phyloP scores from a whole-genome alignment of 2,797 vertebrate genomes.

The Geotrypetes seraphini region DNA sequence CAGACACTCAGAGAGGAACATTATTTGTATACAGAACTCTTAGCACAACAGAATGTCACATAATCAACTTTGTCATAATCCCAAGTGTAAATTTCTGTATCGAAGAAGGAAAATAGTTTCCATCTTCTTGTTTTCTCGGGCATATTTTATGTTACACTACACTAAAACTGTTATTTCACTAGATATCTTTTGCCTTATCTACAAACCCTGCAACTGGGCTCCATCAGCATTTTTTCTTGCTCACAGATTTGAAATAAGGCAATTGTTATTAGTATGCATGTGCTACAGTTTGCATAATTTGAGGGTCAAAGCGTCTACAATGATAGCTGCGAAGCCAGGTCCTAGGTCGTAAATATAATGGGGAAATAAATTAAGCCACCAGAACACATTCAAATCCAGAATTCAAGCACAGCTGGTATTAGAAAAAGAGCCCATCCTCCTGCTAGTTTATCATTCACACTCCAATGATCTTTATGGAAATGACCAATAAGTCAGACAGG shows the following conservation, averaged over 20 bases:
- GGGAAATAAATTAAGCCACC: constrained; percentile 42
- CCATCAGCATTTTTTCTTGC: constrained; percentile 7
- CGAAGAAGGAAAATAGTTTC: too few species aligned
- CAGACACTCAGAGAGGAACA: too few species aligned
- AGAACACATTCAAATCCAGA: constrained; percentile 12
- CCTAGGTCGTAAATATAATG: constrained; percentile 26
- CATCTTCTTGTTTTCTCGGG: neutral
- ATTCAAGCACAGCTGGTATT: constrained; percentile 10
- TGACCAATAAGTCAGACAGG: constrained; percentile 23
- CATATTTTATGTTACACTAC: neutral
- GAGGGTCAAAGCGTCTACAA: constrained; percentile 22
- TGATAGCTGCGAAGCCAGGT: constrained; percentile 15
- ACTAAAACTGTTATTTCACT: neutral
- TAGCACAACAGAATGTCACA: too few species aligned
- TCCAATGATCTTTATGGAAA: constrained; percentile 41
- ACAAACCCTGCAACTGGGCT: neutral
- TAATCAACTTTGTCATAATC: too few species aligned
- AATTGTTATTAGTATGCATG: constrained; percentile 35
- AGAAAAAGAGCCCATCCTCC: constrained; percentile 15
- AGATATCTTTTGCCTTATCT: neutral
- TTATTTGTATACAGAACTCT: too few species aligned
- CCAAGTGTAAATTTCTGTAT: too few species aligned
- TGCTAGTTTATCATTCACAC: constrained; percentile 38
- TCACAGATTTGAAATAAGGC: constrained; percentile 8
- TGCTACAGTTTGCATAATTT: constrained; percentile 29